A percentile compares a stretch with the other conserved stretches of the same genome.
Conservation (phyloP, 2,888 invertebrate species). For the Ypsolopha scabrella region DNA sequence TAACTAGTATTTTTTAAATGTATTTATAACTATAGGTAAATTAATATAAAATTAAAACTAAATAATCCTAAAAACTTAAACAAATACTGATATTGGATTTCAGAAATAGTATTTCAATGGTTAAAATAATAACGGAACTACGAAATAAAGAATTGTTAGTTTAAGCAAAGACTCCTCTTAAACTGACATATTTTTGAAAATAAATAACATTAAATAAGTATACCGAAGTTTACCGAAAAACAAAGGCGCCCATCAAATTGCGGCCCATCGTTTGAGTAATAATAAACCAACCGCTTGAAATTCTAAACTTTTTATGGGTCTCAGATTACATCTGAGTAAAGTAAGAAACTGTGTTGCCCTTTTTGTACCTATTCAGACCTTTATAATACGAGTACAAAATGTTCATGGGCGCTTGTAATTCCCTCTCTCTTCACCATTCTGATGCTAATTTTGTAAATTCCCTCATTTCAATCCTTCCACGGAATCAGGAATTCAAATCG, state of each 20-base stretch:
- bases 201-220: not conserved
- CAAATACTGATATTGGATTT: no score
- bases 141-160: no score
- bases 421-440: conserved; percentile 22
- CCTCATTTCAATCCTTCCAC: conserved; percentile 36
- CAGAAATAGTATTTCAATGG: no score
- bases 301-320: not conserved
- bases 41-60: no score
- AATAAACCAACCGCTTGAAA: not conserved
- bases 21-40: no score
- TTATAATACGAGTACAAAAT: conserved; percentile 23
- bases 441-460: conserved; percentile 32
- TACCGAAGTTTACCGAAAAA: not conserved
- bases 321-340: not conserved
- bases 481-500: conserved; percentile 23
- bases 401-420: conserved; percentile 33
- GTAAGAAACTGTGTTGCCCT: conserved; percentile 8
- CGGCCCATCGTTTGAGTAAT: not conserved
- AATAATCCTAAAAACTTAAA: no score
- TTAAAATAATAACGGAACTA: no score
- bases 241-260: not conserved
- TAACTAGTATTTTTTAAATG: no score
- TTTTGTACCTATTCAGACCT: conserved; percentile 16
- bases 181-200: no score
- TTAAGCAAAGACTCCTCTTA: no score